phyloP scores from a whole-genome alignment of 92 coral and sea anemone species.

The Diadumene lineata region DNA sequence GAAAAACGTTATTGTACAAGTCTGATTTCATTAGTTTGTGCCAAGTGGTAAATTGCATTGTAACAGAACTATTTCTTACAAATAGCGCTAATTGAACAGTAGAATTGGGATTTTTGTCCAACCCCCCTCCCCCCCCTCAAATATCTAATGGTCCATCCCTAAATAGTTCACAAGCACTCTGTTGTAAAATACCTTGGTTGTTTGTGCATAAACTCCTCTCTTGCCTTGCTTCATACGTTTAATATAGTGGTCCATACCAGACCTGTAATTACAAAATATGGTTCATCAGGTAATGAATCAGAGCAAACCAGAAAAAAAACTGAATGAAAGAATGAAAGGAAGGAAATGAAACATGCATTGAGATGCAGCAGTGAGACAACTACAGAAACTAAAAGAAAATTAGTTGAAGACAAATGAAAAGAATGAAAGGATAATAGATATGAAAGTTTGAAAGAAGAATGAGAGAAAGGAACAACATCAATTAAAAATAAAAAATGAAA shows the following conservation, averaged over 20 bases:
- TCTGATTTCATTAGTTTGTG: too few relatives aligned
- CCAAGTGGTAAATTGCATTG: not conserved
- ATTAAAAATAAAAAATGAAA: not conserved
- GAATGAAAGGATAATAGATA: too few relatives aligned
- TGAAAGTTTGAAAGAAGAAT: too few relatives aligned
- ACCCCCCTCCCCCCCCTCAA: not conserved
- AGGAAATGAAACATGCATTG: too few relatives aligned
- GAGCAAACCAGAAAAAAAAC: too few relatives aligned
- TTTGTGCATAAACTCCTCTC: slow-evolving; percentile 17
- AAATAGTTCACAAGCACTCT: not conserved
- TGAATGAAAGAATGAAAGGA: too few relatives aligned
- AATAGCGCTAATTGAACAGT: not conserved
- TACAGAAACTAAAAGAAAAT: too few relatives aligned
- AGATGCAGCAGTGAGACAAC: too few relatives aligned
- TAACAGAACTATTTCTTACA: not conserved
- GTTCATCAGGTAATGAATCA: not conserved
- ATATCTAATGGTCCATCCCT: not conserved
- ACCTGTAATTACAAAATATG: slow-evolving; percentile 24
- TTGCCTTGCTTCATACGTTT: slow-evolving; percentile 72
- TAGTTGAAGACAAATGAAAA: too few relatives aligned
- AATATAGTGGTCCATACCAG: slow-evolving; percentile 79
- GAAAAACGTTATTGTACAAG: too few relatives aligned
- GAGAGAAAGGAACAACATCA: too few relatives aligned
- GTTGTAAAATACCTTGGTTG: not conserved
- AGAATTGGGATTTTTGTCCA: not conserved